A percentile compares a stretch with the other conserved stretches of the same genome.
phyloP scores from a whole-genome alignment of 2,113 vertebrate genomes.

The Bujurquina vittata region DNA sequence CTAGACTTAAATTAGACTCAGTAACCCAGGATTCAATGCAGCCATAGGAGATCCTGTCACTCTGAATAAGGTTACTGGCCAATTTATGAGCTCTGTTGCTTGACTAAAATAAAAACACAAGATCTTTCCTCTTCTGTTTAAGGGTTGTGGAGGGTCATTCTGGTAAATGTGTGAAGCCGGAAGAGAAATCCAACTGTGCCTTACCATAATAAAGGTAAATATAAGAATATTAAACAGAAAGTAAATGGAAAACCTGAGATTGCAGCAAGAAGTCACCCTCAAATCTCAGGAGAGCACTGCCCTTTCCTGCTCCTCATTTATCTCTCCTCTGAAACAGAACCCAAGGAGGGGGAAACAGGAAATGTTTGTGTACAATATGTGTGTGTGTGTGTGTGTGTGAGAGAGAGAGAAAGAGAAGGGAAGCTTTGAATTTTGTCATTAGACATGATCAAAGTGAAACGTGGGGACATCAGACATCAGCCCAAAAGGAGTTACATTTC shows the following conservation, averaged over 20 bases:
- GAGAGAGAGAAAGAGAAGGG: not conserved
- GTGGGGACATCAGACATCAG: conserved; percentile 18
- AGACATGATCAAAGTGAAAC: conserved; percentile 41
- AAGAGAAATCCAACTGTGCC: not conserved
- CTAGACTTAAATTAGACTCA: not conserved
- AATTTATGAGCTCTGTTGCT: not conserved
- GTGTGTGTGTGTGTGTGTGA: not conserved
- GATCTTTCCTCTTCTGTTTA: not conserved
- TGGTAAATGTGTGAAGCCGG: not conserved
- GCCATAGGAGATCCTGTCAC: not conserved
- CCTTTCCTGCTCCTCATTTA: conserved; percentile 41
- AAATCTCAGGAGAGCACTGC: not conserved
- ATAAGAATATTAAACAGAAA: not conserved
- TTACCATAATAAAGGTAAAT: conserved; percentile 1
- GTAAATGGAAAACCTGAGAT: conserved; percentile 7
- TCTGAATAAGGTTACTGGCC: not conserved
- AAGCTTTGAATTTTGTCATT: conserved; percentile 21
- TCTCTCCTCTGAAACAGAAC: conserved; percentile 14
- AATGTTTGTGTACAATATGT: not conserved
- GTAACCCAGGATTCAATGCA: not conserved
- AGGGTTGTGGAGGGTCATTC: not conserved
- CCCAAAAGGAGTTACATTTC: not conserved
- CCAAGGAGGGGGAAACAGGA: conserved; percentile 4
- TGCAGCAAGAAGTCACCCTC: not conserved
- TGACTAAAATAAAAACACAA: not conserved